phyloP scores from a whole-genome alignment of 2,113 vertebrate species.

The Zosterops japonicus region DNA sequence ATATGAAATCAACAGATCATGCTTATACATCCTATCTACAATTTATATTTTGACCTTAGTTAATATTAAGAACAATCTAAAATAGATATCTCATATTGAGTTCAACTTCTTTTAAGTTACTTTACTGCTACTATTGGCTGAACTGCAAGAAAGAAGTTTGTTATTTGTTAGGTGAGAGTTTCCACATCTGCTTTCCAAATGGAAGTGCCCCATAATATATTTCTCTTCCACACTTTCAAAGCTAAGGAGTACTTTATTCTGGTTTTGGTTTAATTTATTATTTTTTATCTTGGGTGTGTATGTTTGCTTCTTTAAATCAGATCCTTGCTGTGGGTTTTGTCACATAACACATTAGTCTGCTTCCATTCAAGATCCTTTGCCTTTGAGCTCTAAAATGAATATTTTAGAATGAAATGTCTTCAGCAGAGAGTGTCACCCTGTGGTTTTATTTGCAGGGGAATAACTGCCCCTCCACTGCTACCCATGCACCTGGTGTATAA shows the following conservation, averaged over 20 bases:
- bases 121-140: not conserved
- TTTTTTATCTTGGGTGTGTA: not conserved
- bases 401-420: not conserved
- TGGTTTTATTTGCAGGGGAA: not conserved
- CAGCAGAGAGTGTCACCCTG: not conserved
- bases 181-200: conserved; percentile 32
- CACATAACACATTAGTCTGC: not conserved
- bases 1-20: not conserved
- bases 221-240: not conserved
- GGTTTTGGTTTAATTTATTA: not conserved
- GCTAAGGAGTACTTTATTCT: not conserved
- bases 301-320: not conserved
- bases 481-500: not conserved
- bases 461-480: not conserved
- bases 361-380: not conserved
- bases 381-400: not conserved
- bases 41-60: not conserved
- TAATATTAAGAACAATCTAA: not conserved
- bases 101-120: not conserved
- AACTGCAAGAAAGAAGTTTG: not conserved
- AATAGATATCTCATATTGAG: not conserved
- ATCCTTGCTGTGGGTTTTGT: not conserved
- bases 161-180: conserved; percentile 7
- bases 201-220: not conserved
- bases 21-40: not conserved